A percentile compares a stretch with the other conserved stretches of the same genome.
Conservation (phyloP, 2,888 invertebrate species). For the Meloe dianella region DNA sequence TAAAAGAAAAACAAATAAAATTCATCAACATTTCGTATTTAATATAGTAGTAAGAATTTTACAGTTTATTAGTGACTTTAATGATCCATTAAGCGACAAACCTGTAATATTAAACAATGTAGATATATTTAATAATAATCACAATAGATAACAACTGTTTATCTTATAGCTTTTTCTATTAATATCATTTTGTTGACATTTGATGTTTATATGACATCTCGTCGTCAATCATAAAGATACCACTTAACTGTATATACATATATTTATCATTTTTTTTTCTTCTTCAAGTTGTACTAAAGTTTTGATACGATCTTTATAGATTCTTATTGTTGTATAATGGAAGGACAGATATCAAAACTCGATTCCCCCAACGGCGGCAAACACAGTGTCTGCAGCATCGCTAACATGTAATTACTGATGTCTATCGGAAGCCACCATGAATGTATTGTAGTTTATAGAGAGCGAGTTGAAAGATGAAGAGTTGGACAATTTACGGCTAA, state of each 20-base stretch:
- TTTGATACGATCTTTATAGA: neutral
- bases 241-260: neutral
- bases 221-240: neutral
- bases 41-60: neutral
- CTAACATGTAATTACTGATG: constrained; percentile 38
- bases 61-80: neutral
- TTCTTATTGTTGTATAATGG: neutral
- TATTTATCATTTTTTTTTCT: neutral
- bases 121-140: too few species aligned
- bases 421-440: constrained; percentile 40
- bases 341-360: constrained; percentile 30
- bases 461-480: neutral
- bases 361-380: constrained; percentile 31
- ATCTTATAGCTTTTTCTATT: neutral
- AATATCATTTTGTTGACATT: constrained; percentile 1
- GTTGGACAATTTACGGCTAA: neutral
- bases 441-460: constrained; percentile 4
- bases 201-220: neutral
- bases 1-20: neutral
- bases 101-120: neutral
- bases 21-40: neutral
- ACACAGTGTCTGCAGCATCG: constrained; percentile 34
- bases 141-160: neutral
- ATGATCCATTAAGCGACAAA: neutral
- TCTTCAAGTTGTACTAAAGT: neutral